Base-by-base conservation (phyloP, 2,888 invertebrate genomes). In the Synergus umbraculus region DNA sequence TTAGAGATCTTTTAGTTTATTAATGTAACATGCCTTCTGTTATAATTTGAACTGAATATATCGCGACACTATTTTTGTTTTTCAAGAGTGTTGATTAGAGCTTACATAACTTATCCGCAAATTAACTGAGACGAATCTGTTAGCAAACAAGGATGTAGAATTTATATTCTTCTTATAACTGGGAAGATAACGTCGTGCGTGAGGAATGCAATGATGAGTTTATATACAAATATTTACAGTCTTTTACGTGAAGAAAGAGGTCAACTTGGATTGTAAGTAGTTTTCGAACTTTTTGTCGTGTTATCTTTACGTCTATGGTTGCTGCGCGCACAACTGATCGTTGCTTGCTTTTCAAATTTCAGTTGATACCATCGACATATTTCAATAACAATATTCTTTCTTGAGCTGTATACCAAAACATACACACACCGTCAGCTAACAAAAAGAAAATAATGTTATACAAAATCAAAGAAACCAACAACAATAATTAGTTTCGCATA, bases 221-320 rank as follows among this genome's bases (percentile, higher is more conserved):
- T 90, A 89, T 89, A 77, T 90, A 89, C 88, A 89, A 87, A 67
- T 89, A 89, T 89, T 89, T 89, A 89, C 89, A 89, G 82, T 82
- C 78, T 84, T 82, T 83, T 79, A 49, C 85, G 15, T 58, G 64
- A 76, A 79, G 78, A 65, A 65, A 76, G 49, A 54, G 29, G 29
- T 63, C 58, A 58, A 58, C 58, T 58, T 58, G 58, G 18, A 58
- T n/a, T 58, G 18, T 10, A 10, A 58, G 9, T 18, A n/a, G n/a
- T 54, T 54, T n/a, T 54, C n/a, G 54, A 54, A 49, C 15, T 49
- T 46, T 46, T 49, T 49, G 8, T 44, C 10, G 44, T 44, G n/a
- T 54, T n/a, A 54, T 8, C 8, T 54, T 54, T 54, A 8, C 54
- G n/a, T 54, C n/a, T 7, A 54, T n/a, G n/a, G n/a, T n/a, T 54